Conservation (phyloP, 2,888 invertebrate species). For the Eubasilissa splendida region DNA sequence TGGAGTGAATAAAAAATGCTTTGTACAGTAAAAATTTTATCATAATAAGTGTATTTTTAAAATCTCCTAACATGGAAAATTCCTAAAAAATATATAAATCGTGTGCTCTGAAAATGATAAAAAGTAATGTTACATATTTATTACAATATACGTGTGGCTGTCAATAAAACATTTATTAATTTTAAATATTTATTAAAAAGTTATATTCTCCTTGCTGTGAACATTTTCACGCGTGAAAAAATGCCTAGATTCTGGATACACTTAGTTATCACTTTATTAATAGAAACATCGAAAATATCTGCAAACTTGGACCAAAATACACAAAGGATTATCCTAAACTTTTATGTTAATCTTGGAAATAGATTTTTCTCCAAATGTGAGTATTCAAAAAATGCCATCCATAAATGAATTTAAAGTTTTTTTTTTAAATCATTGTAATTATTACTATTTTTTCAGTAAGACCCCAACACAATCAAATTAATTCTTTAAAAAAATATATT, state of each 20-base stretch:
- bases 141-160: background rate
- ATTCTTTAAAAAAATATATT: no score
- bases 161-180: background rate
- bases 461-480: no score
- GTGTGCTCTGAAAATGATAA: no score
- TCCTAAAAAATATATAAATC: no score
- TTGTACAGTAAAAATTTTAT: no score
- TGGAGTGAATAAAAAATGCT: no score
- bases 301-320: constrained; percentile 33
- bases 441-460: no score
- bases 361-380: constrained; percentile 31
- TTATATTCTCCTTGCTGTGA: background rate
- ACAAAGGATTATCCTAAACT: constrained; percentile 39
- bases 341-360: constrained; percentile 46
- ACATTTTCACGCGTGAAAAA: constrained; percentile 1
- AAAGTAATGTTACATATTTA: no score
- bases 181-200: constrained; percentile 12
- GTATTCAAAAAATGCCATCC: constrained; percentile 9
- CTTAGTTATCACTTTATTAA: constrained; percentile 20
- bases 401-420: no score
- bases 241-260: constrained; percentile 26
- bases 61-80: no score
- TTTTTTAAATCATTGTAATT: no score
- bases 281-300: background rate
- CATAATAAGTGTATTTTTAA: no score